Conservation (phyloP, 1,140 invertebrate species). For the Ruditapes philippinarum region DNA sequence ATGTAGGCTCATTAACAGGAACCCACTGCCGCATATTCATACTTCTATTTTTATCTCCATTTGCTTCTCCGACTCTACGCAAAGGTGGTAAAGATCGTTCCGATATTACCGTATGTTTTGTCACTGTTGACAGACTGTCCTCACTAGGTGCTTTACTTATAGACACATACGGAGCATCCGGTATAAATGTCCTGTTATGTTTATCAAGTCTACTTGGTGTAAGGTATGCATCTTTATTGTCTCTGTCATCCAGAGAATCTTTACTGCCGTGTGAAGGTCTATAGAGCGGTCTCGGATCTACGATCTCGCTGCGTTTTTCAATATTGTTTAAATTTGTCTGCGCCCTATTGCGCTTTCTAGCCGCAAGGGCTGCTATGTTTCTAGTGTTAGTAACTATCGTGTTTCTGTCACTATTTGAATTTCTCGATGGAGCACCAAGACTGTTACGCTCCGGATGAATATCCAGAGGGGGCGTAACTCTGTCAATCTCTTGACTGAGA, state of each 20-base stretch:
- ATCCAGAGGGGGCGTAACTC: constrained; percentile 26
- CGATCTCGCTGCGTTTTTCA: constrained; percentile 57
- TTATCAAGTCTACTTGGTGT: constrained; percentile 82
- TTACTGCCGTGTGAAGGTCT: constrained; percentile 66
- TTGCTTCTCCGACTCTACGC: constrained; percentile 45
- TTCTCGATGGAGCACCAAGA: constrained; percentile 67
- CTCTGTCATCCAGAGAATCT: background rate
- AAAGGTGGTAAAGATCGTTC: constrained; percentile 78
- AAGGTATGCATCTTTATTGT: constrained; percentile 73
- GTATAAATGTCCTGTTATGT: constrained; percentile 78
- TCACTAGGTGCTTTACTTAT: constrained; percentile 73
- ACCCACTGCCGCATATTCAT: constrained; percentile 56
- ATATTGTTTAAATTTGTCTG: constrained; percentile 68
- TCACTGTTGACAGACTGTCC: constrained; percentile 75
- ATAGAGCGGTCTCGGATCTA: constrained; percentile 72
- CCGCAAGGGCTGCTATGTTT: constrained; percentile 84
- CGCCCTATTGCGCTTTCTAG: constrained; percentile 79
- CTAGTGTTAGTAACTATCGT: constrained; percentile 82
- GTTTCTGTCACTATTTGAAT: constrained; percentile 74
- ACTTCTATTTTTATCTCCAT: constrained; percentile 51
- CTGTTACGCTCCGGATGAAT: constrained; percentile 14
- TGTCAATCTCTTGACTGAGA: constrained; percentile 63
- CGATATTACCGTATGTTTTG: constrained; percentile 76
- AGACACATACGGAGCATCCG: constrained; percentile 45
- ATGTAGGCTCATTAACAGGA: constrained; percentile 24